Conservation (phyloP, 2,888 invertebrate species). For the Acronicta alni region DNA sequence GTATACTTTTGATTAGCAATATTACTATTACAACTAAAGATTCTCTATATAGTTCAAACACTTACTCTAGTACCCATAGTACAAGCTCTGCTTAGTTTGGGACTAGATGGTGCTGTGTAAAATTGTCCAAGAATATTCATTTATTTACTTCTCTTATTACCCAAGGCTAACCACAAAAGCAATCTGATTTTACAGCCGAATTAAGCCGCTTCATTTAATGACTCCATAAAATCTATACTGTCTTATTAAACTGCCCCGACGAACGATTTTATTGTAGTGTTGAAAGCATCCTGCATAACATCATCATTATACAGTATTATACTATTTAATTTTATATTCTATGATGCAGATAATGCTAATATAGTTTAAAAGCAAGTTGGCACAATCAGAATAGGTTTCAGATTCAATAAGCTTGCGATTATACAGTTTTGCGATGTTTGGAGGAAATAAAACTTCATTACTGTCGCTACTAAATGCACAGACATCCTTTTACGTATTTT, state of each 20-base stretch:
- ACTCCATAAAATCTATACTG: slow-evolving; percentile 71
- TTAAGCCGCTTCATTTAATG: slow-evolving; percentile 70
- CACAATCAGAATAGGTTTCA: neutral
- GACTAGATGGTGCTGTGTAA: no score
- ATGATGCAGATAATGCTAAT: neutral
- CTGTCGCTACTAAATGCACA: no score
- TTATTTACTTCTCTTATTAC: slow-evolving; percentile 18
- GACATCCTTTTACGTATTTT: no score
- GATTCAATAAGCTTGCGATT: neutral
- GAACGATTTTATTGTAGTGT: slow-evolving; percentile 63
- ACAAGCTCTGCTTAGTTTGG: no score
- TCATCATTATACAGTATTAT: slow-evolving; percentile 47
- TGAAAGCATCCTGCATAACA: slow-evolving; percentile 52
- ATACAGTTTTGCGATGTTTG: neutral
- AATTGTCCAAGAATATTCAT: no score
- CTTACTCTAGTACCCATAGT: no score
- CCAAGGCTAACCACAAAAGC: slow-evolving; percentile 31
- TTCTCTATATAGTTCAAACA: neutral
- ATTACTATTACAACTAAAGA: neutral
- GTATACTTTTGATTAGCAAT: no score
- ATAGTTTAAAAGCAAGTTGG: neutral
- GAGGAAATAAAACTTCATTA: no score
- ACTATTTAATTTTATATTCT: slow-evolving; percentile 17
- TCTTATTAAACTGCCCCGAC: slow-evolving; percentile 67
- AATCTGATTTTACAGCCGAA: slow-evolving; percentile 71